Base-by-base conservation (phyloP, 2,888 invertebrate genomes). In the Patella caerulea region DNA sequence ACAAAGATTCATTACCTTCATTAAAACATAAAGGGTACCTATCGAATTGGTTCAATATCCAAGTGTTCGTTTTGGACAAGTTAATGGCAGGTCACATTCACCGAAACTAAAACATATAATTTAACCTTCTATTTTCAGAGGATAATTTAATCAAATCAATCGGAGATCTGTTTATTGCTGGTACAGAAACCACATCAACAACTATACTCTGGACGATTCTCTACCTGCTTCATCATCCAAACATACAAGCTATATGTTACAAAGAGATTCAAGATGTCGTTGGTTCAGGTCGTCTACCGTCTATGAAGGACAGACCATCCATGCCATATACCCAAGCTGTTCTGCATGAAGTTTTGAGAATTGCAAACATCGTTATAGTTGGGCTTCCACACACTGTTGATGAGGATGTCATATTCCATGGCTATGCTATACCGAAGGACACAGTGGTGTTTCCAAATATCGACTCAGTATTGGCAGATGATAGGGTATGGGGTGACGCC, bases 151-250 rank as follows among this genome's bases (percentile, higher is more conserved):
- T 78, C n/a, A 73, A 72, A 2, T 70, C 81, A 0, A 78, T 85
- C 24, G 70, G 71, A 2, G 88, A 87, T 72, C 79, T 88, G 3
- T 85, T 87, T 69, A 76, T 81, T 9, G 88, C 89, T 29, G 88
- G 87, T 11, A 84, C 85, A 88, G 96, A 96, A 87, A 96, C 96
- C 1, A 95, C 95, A 0, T 94, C 95, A n/a, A 95, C 97, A 17
- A 96, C 95, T 1, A 95, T 96, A 81, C 95, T 95, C 88, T 97
- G 97, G 93, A 95, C 95, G 79, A 93, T 97, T 5, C 95, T 95
- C 81, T 93, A 96, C 87, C 94, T 97, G 88, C 96, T 96, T 12
- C 93, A 95, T 73, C 94, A 97, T 88, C 95, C 95, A 59, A 93
- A 96, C 15, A 94, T 85, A 2, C 82, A 83, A 55, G 75, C 78